A percentile compares a stretch with the other conserved stretches of the same genome.
phyloP scores from a whole-genome alignment of 2,888 invertebrate genomes.

The Hemaris fuciformis region DNA sequence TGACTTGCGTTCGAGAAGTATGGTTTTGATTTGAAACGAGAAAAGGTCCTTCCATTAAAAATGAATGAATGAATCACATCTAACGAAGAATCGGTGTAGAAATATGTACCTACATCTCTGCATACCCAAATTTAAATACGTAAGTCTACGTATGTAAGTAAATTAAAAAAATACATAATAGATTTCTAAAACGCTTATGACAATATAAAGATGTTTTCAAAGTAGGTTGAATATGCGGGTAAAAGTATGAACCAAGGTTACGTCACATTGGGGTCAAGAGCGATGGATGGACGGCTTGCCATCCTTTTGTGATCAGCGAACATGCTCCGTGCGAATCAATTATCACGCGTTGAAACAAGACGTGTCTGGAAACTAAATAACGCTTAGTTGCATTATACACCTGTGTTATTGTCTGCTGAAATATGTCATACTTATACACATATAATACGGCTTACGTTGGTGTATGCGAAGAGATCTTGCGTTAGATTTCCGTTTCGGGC shows the following conservation, averaged over 20 bases:
- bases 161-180: too few species aligned
- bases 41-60: too few species aligned
- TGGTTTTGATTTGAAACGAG: too few species aligned
- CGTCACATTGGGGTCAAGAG: constrained; percentile 52
- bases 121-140: too few species aligned
- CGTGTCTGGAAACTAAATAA: constrained; percentile 42
- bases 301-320: constrained; percentile 40
- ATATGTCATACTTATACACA: background rate
- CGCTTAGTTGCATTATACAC: constrained; percentile 12
- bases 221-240: constrained; percentile 14
- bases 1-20: too few species aligned
- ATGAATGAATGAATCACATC: too few species aligned
- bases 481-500: too few species aligned
- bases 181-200: background rate
- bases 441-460: too few species aligned
- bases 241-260: constrained; percentile 33
- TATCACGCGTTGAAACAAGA: constrained; percentile 32
- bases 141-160: too few species aligned
- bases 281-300: constrained; percentile 33
- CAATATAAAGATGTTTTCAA: background rate
- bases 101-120: too few species aligned
- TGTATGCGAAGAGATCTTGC: too few species aligned
- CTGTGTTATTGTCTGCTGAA: background rate
- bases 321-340: constrained; percentile 36
- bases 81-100: too few species aligned